Evolutionary conservation across 1,140 invertebrate genomes (phyloP), one percentile per base, ranked within the genome.

Genomic region (Ceratina japonica): DNA sequence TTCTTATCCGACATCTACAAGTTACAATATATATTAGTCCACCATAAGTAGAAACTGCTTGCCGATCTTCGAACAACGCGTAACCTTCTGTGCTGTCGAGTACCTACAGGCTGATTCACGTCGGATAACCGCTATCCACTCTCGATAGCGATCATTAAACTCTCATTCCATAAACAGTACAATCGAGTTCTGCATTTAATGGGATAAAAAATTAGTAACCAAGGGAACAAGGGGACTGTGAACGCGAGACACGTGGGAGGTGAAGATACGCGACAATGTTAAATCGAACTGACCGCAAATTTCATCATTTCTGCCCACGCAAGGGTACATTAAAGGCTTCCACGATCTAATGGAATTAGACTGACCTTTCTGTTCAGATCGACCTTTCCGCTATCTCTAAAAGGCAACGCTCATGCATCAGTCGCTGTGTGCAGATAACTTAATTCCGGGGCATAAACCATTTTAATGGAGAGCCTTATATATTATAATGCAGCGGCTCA

Each of bases 1-100:
- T 77, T 27, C 75, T 71, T 77, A 77, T 77, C 75, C 68, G 27
- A 51, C 56, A 77, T 77, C 66, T 77, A 77, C 66, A 71, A 77
- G 75, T 71, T 71, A 77, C 75, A 61, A 77, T 62, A 71, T 61
- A 71, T 68, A 77, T 70, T 69, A 59, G 74, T 68, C 64, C 54
- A 20, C 71, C 71, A 74, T 75, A 75, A 75, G 64, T 59, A 75
- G 74, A 59, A 68, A 68, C 74, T 44, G 64, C 54, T 65, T 3
- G 37, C 54, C 73, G 64, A 75, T 74, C 72, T 54, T 7, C 24
- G 24, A 12, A 22, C 71, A 20, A 18, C 20, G n/a, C 12, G 20
- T n/a, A 37, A 22, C 61, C 24, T 44, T 63, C 44, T 44, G 15
- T 12, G 44, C 22, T 18, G 18, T 24, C 15, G 20, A 7, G 13